Base-by-base conservation (phyloP, 2,888 invertebrate genomes). In the Zootermopsis nevadensis region DNA sequence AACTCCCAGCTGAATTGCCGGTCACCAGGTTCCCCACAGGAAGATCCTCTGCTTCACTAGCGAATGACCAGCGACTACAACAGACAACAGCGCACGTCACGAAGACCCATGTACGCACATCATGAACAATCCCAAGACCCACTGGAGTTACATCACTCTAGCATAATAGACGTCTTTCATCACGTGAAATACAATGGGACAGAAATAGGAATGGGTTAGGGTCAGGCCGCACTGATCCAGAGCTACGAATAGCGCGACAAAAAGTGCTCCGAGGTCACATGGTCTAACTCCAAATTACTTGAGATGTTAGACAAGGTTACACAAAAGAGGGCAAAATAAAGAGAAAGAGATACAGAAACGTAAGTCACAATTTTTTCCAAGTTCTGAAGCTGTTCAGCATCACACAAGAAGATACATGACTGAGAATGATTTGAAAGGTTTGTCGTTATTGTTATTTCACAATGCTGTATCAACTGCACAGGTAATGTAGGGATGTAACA, bases 11-110 rank as follows among this genome's bases (percentile, higher is more conserved):
- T 86, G 93, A 91, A 82, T 91, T 90, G 42, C 92, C 90, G 67
- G 90, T 91, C 15, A 91, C 90, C 55, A 91, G 88, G 0, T 92
- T 91, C 77, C 90, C 87, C 69, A 89, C 89, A 24, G 87, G 87
- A 69, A 88, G 88, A 81, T 91, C 91, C 85, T 91, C 92, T 86
- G 91, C 91, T 85, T 93, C 93, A 83, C 91, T 91, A 84, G 90
- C 91, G 89, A 95, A 94, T 22, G 95, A 94, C 93, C 96, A 94
- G 53, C 96, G 93, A 89, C 96, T 96, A 84, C 88, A 92, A 89
- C 48, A 76, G 7, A 38, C 8, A n/a, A 76, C 22, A 60, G n/a
- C n/a, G 12, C 48, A 48, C n/a, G n/a, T 60, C 8, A 48, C 15
- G 19, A 48, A 19, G 15, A 48, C 19, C 48, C 15, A 48, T 19